These are phyloP conservation scores for Poecilus cupreus DNA, from an alignment of 2,888 invertebrate species.

Conservation along the genomic window DNA sequence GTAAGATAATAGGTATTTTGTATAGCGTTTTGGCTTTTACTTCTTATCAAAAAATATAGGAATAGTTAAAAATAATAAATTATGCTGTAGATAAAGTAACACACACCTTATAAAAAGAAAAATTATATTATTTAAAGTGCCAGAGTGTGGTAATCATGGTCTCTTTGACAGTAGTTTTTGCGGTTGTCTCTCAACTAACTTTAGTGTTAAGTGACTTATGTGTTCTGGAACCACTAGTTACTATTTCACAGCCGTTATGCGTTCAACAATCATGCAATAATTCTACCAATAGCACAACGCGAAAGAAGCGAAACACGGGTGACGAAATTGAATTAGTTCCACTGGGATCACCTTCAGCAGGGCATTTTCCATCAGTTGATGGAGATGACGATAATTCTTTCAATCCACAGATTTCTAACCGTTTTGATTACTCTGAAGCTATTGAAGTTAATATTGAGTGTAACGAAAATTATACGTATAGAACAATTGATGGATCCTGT, in stretches of 20 bases:
- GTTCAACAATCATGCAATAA: background rate
- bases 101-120: background rate
- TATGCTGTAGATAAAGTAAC: background rate
- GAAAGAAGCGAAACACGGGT: background rate
- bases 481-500: conserved; percentile 62
- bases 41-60: too few species aligned
- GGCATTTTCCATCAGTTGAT: background rate
- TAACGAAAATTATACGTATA: conserved; percentile 57
- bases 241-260: background rate
- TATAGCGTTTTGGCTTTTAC: too few species aligned
- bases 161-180: background rate
- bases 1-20: too few species aligned
- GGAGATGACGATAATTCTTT: background rate
- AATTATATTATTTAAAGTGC: too few species aligned
- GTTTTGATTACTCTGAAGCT: background rate
- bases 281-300: background rate
- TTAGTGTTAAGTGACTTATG: background rate
- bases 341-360: background rate
- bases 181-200: background rate
- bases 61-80: background rate
- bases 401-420: background rate
- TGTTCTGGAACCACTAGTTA: background rate
- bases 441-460: background rate
- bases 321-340: too few species aligned
- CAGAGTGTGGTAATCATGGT: background rate